A percentile compares a stretch with the other conserved stretches of the same genome.
Evolutionary conservation across 2,888 invertebrate species (phyloP).

Genomic region (Hypomecis punctinalis): DNA sequence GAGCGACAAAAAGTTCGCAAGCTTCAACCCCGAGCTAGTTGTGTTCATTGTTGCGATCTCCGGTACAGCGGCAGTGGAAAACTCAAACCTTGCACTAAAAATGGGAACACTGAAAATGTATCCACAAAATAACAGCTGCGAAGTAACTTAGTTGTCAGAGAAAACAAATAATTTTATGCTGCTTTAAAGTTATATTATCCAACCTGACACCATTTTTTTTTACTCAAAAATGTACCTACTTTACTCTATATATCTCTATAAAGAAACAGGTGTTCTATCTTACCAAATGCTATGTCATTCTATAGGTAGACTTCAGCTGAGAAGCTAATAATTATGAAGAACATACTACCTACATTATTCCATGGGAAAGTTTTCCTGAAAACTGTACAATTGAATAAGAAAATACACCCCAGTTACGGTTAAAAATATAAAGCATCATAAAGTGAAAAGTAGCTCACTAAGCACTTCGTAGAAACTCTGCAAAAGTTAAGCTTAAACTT

Average conservation of each 20-base stretch:
- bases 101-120: conserved; percentile 20
- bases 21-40: conserved; percentile 62
- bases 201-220: too few species aligned
- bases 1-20: conserved; percentile 65
- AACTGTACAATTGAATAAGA: neutral
- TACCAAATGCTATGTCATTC: too few species aligned
- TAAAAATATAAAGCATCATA: conserved; percentile 15
- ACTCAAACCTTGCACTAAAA: conserved; percentile 35
- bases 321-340: neutral
- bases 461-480: conserved; percentile 35
- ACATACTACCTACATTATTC: neutral
- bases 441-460: conserved; percentile 24
- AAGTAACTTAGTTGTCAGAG: neutral
- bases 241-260: too few species aligned
- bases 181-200: neutral
- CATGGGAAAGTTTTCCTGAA: neutral
- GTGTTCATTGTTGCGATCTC: conserved; percentile 54
- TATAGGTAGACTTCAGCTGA: too few species aligned
- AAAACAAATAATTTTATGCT: neutral
- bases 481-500: conserved; percentile 38
- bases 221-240: too few species aligned
- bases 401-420: neutral
- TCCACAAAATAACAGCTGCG: conserved; percentile 11
- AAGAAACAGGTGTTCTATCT: too few species aligned
- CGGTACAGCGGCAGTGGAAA: conserved; percentile 42